Conservation (phyloP, 2,797 vertebrate genomes). For the Dermochelys coriacea region DNA sequence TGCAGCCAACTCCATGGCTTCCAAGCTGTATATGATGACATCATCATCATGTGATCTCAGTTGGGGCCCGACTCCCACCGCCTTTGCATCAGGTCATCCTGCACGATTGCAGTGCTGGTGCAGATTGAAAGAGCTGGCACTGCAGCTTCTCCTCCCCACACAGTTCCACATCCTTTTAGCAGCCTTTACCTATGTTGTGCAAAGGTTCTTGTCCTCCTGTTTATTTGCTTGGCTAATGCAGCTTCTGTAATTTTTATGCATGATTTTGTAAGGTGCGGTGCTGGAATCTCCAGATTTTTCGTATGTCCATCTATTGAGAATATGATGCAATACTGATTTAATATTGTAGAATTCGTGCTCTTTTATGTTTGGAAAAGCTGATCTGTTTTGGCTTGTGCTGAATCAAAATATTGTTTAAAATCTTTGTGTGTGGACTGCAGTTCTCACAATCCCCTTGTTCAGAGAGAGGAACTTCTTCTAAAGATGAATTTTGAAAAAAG, state of each 20-base stretch:
- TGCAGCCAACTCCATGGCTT: background rate
- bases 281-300: background rate
- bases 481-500: slow-evolving; percentile 69
- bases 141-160: background rate
- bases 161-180: background rate
- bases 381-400: background rate
- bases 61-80: background rate
- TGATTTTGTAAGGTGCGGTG: background rate
- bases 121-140: background rate
- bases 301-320: background rate
- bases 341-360: background rate
- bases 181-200: background rate
- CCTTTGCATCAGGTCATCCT: background rate
- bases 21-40: background rate
- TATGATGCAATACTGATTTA: background rate
- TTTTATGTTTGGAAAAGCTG: background rate
- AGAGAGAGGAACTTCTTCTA: slow-evolving; percentile 16
- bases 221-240: background rate
- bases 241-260: background rate
- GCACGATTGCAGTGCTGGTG: background rate
- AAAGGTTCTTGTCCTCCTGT: background rate
- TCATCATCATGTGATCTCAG: background rate
- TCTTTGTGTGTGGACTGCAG: background rate
- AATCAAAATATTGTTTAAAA: too few species aligned
- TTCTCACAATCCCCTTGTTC: too few species aligned